Conservation (phyloP, 1,140 invertebrate genomes). For the Lithobius niger region DNA sequence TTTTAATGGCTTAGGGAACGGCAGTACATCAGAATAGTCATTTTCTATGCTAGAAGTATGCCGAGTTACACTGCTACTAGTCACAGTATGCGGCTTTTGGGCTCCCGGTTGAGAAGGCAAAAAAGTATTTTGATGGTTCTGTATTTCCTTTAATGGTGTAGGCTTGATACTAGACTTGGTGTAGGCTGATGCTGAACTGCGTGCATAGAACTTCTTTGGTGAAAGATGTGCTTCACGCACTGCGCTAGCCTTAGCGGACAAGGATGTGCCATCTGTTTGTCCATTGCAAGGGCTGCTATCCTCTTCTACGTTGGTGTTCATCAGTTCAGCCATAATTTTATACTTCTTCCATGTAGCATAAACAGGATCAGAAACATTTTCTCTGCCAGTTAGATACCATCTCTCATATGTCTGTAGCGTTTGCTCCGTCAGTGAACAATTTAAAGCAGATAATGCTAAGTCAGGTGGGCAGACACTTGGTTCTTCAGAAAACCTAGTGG, state of each 20-base stretch:
- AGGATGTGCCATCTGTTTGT: background rate
- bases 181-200: background rate
- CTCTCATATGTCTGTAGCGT: background rate
- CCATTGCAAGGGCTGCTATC: no score
- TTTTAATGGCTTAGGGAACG: background rate
- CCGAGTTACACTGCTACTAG: background rate
- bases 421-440: background rate
- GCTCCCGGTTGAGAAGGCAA: background rate
- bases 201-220: background rate
- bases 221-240: no score
- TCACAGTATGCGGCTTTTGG: background rate
- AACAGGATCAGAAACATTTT: background rate
- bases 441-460: background rate
- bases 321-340: background rate
- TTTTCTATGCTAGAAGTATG: background rate
- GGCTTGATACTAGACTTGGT: background rate
- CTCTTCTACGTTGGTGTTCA: no score
- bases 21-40: background rate
- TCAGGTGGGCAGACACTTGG: background rate
- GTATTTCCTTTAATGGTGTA: no score
- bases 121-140: background rate
- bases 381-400: background rate
- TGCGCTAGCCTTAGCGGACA: background rate
- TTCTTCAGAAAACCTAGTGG: background rate
- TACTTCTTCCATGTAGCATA: background rate